phyloP scores from a whole-genome alignment of 2,113 vertebrate species.

The Phodopus roborovskii region DNA sequence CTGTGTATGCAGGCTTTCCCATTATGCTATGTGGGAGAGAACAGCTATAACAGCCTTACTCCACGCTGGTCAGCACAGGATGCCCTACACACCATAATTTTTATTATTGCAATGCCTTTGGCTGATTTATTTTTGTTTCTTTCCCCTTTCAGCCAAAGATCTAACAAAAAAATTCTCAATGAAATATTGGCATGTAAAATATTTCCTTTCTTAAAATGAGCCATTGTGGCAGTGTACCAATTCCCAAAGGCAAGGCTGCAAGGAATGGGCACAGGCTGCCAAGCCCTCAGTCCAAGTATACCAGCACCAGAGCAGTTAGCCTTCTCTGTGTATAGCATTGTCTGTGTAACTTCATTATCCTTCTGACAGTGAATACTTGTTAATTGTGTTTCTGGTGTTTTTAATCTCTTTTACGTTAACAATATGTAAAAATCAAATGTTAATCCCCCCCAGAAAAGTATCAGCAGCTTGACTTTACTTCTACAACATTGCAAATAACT shows the following conservation, averaged over 20 bases:
- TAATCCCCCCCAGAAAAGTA: slow-evolving; percentile 64
- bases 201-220: slow-evolving; percentile 63
- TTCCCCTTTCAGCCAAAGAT: slow-evolving; percentile 2
- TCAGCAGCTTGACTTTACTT: slow-evolving; percentile 33
- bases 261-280: not conserved
- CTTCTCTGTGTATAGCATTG: slow-evolving; percentile 39
- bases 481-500: slow-evolving; percentile 38
- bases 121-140: not conserved
- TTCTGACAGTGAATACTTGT: slow-evolving; percentile 61
- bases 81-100: not conserved
- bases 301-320: slow-evolving; percentile 70
- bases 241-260: slow-evolving; percentile 74
- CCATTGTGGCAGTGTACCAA: not conserved
- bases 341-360: slow-evolving; percentile 75
- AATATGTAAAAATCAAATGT: slow-evolving; percentile 60
- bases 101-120: slow-evolving; percentile 24
- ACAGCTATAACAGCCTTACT: accelerated
- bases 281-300: slow-evolving; percentile 73
- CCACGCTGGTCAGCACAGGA: not conserved
- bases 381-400: slow-evolving; percentile 64
- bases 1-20: not conserved
- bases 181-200: slow-evolving; percentile 56
- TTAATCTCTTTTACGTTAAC: slow-evolving; percentile 51
- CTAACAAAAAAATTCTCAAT: slow-evolving; percentile 42
- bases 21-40: not conserved